Conservation (phyloP, 2,888 invertebrate genomes). For the Apamea sordens region DNA sequence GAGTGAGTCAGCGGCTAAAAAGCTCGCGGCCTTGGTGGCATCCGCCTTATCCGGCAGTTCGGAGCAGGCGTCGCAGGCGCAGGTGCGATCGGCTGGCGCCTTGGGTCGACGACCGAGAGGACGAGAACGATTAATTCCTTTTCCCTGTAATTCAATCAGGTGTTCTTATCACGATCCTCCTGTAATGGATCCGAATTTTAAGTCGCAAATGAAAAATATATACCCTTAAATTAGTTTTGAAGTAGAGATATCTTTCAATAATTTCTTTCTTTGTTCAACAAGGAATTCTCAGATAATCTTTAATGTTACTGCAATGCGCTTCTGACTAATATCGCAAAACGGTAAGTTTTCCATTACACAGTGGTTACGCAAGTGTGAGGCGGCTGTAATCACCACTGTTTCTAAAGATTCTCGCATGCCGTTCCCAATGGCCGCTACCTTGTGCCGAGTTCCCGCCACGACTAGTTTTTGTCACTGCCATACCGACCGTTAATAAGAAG, state of each 20-base stretch:
- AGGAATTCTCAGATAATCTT: conserved; percentile 38
- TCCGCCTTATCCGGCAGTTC: conserved; percentile 75
- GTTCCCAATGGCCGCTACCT: conserved; percentile 67
- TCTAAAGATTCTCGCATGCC: conserved; percentile 69
- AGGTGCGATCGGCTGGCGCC: conserved; percentile 81
- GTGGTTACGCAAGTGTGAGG: conserved; percentile 58
- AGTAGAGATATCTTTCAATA: neutral
- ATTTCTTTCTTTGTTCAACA: neutral
- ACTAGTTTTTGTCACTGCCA: conserved; percentile 73
- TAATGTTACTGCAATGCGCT: conserved; percentile 51
- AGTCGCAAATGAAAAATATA: neutral
- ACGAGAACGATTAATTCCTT: conserved; percentile 75
- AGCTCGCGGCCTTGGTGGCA: conserved; percentile 80
- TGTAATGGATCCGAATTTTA: neutral
- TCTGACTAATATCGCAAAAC: conserved; percentile 52
- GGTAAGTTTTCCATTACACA: conserved; percentile 54
- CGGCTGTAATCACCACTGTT: conserved; percentile 62
- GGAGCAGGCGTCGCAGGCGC: conserved; percentile 74
- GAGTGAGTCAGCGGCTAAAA: conserved; percentile 74
- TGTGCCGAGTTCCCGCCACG: conserved; percentile 66
- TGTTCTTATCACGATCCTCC: conserved; percentile 41
- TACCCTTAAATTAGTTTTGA: neutral
- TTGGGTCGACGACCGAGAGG: conserved; percentile 80
- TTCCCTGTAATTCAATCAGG: conserved; percentile 66
- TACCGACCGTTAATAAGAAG: conserved; percentile 71